Evolutionary conservation across 2,113 vertebrate species (phyloP), one percentile per base, ranked within the genome.

Genomic region (Mustelus asterias): DNA sequence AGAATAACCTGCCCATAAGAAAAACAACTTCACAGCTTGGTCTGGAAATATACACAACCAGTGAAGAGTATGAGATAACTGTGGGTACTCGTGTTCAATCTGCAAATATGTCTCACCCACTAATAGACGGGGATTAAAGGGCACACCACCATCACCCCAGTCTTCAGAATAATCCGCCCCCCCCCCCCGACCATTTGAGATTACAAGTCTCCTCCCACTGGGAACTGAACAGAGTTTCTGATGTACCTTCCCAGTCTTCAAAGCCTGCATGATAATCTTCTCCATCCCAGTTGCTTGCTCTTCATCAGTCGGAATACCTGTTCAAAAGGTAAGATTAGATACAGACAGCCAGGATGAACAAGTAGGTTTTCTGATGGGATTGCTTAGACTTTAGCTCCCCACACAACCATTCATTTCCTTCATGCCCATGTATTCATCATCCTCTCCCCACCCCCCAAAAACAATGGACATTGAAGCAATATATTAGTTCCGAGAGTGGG

Each of bases 281-380:
- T 98, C 98, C 97, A 98, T 0, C 0, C 98, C 98, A 0, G 98
- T 99, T 0, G 98, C 98, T 96, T 99, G 98, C 20, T 98, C 98
- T 1, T 98, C 98, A 83, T 99, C 98, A 22, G 97, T 98, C 93
- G 98, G 98, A 88, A 98, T 96, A 16, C 98, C 98, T 98, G 96
- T 95, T 95, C 22, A 48, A 44, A 95, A 26, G 41, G 63, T 33
- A 92, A 37, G 4, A 83, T 83, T 41, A 83, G 14, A 83, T 8
- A 86, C 10, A 48, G 20, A 48, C 44, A 89, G 48, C 16, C 14
- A 37, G 37, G 44, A 20, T 44, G 9, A 24, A 33, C 37, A 41
- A 20, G 33, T 26, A 54, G 48, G 54, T 14, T 58, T 83, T 41
- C 76, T 83, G 16, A 41, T 83, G 14, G 78, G 76, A 11, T 37